Base-by-base conservation (phyloP, 2,888 invertebrate genomes). In the Boloria euphrosyne region DNA sequence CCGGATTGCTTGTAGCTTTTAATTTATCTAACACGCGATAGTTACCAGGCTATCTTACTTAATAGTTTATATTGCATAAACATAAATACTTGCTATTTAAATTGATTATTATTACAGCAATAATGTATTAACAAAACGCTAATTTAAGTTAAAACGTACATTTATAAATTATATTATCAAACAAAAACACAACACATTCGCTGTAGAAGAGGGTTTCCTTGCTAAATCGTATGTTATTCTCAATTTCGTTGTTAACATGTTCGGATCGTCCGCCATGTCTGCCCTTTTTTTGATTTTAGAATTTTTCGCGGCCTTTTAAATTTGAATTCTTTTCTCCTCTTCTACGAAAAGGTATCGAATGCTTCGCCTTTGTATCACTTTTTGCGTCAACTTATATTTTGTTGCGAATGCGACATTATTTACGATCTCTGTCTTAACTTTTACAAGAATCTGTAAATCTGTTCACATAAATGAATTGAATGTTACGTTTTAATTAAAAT, bases 351-450 rank as follows among this genome's bases (percentile, higher is more conserved):
- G 87, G 87, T 86, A 90, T 89, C 87, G 87, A 84, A 89, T 89
- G 83, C 86, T 85, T 89, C 86, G 87, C 90, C 91, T 91, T 91
- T 92, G 91, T 92, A 89, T 87, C 85, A 89, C 90, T 92, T 92
- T 91, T 91, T 91, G 89, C 83, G 80, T 80, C 78, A 86, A 82
- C 79, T 80, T 80, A 78, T 81, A 85, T 83, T 81, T 82, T 84
- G 87, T 83, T 85, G 76, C 77, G 81, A 85, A 83, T 83, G 81
- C 74, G 78, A 80, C 84, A 84, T 89, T 89, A 89, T 90, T 90
- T 89, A 90, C 86, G 83, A 82, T 74, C 70, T 71, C 70, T 72
- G 80, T 75, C 78, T 80, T 79, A 76, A 74, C 70, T 79, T 79
- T 78, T 73, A 71, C 74, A 72, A 80, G 81, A 80, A 83, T 80